Conservation (phyloP, 1,140 invertebrate species). For the Pogonus chalceus region DNA sequence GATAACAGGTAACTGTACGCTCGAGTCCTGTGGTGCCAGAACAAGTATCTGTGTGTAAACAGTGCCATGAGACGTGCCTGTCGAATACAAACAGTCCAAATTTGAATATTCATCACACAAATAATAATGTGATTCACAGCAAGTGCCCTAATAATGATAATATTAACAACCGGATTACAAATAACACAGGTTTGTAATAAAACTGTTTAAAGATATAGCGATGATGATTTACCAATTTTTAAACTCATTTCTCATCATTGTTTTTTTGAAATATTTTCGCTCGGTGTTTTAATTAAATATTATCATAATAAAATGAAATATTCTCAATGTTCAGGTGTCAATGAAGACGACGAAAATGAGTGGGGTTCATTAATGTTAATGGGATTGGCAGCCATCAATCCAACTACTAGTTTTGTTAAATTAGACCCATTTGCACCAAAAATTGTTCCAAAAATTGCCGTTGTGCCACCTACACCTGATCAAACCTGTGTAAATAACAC, state of each 20-base stretch:
- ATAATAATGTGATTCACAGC: constrained; percentile 15
- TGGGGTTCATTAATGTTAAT: constrained; percentile 51
- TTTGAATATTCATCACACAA: constrained; percentile 27
- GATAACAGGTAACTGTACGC: constrained; percentile 51
- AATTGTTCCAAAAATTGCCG: constrained; percentile 55
- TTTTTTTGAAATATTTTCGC: no score
- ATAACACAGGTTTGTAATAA: neutral
- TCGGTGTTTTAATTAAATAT: no score
- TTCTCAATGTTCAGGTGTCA: neutral
- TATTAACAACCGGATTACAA: neutral
- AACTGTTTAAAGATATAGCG: no score
- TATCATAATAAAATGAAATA: no score
- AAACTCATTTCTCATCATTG: no score
- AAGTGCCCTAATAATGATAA: neutral
- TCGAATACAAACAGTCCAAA: constrained; percentile 34
- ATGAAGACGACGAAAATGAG: constrained; percentile 36
- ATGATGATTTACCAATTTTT: no score
- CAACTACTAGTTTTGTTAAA: constrained; percentile 50
- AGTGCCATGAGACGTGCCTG: constrained; percentile 63
- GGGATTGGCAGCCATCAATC: constrained; percentile 51
- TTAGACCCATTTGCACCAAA: constrained; percentile 42
- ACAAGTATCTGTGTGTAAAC: constrained; percentile 54
- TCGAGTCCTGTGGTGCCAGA: constrained; percentile 54
- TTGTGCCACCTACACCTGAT: constrained; percentile 65
- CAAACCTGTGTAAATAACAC: neutral